Evolutionary conservation across 2,797 vertebrate genomes (phyloP), one percentile per base, ranked within the genome.

Genomic region (Calcarius lapponicus): DNA sequence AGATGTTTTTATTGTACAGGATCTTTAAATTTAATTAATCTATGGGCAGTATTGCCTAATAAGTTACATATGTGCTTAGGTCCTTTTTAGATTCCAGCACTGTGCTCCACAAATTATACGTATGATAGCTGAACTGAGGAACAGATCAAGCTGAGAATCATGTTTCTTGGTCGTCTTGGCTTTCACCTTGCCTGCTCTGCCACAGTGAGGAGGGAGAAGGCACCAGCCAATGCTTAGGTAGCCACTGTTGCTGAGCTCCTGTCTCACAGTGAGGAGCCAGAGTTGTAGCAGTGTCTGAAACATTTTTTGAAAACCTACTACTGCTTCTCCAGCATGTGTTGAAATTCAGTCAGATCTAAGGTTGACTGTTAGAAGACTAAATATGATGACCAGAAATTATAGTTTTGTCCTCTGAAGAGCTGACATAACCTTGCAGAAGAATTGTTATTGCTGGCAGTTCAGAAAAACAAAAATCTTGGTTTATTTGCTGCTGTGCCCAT

Each of bases 21-120:
- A 24, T 64, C 16, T 79, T 25, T 28, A 28, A 18, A 48, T 32
- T 73, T 32, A 76, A 32, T 32, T 54, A 60, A 76, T 13, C 10
- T 67, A 2, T 48, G 43, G 73, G 58, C 14, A 22, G 5, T 51
- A 5, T 69, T 91, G 43, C 42, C 6, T 71, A 5, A 20, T 36
- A 9, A 1, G 4, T 57, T 67, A 5, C 0, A 0, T 53, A 3
- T 10, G 11, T 50, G 3, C n/a, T 70, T 75, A 51, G 40, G 43
- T 53, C 40, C 43, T 81, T 42, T 70, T 62, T 48, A 13, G 24
- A 45, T 66, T 45, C 20, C 16, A 43, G 25, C 31, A 12, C 32
- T 70, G 40, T 60, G n/a, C 56, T 86, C 31, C 29, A 64, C 32
- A 45, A 65, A 32, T 53, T 26, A 7, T 2, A 18, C 0, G 0